Percentiles rank a stretch among this genome's conserved stretches.
phyloP scores from a whole-genome alignment of 2,888 invertebrate species.

The Limenitis camilla region DNA sequence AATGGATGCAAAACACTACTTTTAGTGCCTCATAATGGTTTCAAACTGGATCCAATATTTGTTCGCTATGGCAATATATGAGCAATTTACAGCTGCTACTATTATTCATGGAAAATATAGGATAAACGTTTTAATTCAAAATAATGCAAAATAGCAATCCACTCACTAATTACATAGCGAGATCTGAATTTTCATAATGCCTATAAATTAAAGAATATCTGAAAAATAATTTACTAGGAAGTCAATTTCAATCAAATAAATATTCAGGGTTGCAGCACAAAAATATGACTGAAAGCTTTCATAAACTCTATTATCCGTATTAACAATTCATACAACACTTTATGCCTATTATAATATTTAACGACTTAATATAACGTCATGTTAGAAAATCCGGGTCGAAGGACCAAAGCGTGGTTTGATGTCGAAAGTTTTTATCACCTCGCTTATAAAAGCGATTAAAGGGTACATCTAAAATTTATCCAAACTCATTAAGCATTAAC shows the following conservation, averaged over 20 bases:
- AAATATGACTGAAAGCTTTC: not conserved
- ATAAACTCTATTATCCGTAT: constrained; percentile 25
- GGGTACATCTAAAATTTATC: not conserved
- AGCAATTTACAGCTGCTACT: no score
- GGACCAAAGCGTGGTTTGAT: constrained; percentile 6
- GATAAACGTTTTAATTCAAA: no score
- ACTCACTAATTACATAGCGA: no score
- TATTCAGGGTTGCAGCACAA: not conserved
- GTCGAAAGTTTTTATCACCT: constrained; percentile 9
- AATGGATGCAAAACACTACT: constrained; percentile 8
- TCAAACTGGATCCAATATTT: no score
- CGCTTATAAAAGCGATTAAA: constrained; percentile 4
- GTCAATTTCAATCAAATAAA: no score
- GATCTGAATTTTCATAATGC: no score
- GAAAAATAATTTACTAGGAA: no score
- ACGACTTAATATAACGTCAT: constrained; percentile 4
- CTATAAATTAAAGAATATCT: no score
- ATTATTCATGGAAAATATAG: no score
- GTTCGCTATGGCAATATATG: no score
- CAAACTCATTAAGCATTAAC: no score
- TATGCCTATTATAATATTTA: constrained; percentile 20
- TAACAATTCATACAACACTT: constrained; percentile 24
- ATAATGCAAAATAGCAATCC: no score
- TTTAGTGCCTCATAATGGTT: not conserved
- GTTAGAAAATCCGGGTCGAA: constrained; percentile 2